Percentiles rank a stretch among this genome's conserved stretches.
Conservation (phyloP, 2,113 vertebrate species). For the Oenanthe oenanthe region DNA sequence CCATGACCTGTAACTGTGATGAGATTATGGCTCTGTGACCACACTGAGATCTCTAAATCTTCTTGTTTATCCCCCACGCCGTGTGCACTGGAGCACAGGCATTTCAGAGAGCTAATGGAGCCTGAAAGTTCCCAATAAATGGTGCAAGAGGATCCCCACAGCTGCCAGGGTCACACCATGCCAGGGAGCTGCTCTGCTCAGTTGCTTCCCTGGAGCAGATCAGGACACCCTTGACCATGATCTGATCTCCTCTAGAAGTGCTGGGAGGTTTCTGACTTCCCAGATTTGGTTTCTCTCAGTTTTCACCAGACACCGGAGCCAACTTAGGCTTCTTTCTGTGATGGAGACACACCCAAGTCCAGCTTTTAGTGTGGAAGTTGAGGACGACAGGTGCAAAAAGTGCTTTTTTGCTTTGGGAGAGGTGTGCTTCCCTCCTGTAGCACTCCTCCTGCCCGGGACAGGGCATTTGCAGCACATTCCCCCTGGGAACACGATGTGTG, state of each 20-base stretch:
- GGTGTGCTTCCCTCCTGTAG: neutral
- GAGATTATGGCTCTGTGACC: neutral
- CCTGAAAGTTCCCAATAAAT: neutral
- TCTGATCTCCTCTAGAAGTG: neutral
- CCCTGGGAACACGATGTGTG: neutral
- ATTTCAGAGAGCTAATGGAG: neutral
- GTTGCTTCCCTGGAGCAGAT: neutral
- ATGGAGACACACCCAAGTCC: rapidly evolving
- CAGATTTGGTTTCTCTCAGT: neutral
- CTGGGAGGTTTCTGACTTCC: neutral
- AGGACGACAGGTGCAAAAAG: neutral
- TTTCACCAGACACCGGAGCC: neutral
- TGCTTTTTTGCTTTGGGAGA: neutral
- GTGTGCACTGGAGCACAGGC: neutral
- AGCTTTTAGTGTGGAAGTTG: neutral
- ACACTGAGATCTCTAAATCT: neutral
- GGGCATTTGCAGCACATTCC: neutral
- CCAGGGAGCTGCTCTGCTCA: neutral
- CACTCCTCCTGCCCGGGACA: neutral
- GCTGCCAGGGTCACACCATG: neutral
- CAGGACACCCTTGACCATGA: neutral
- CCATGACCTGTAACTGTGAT: neutral
- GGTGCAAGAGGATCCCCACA: neutral
- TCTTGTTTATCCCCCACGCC: neutral
- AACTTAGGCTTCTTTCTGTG: neutral